These are phyloP conservation scores for Cardiocondyla obscurior DNA, from an alignment of 1,140 invertebrate species.

Conservation along the genomic window DNA sequence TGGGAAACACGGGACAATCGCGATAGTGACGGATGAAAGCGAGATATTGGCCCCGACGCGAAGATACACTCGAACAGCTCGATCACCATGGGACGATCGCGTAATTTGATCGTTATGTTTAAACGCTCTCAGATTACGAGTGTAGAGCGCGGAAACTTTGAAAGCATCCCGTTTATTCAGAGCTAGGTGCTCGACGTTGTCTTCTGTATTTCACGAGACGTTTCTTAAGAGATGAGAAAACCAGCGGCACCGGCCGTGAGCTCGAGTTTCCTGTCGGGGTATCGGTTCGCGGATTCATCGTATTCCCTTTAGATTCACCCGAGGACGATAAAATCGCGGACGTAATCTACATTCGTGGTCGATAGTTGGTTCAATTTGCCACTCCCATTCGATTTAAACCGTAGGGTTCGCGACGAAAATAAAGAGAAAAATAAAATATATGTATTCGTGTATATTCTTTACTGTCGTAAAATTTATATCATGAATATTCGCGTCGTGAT, in stretches of 20 bases:
- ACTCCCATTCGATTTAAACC: background rate
- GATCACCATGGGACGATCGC: background rate
- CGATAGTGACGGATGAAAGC: background rate
- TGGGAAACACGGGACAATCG: background rate
- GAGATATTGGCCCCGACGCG: background rate
- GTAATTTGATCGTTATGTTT: constrained; percentile 24
- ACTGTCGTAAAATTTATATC: background rate
- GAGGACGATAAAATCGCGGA: background rate
- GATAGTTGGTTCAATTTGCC: background rate
- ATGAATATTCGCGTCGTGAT: background rate
- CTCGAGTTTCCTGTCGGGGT: constrained; percentile 12
- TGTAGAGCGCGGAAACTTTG: background rate
- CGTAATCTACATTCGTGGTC: background rate
- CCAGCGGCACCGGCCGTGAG: background rate
- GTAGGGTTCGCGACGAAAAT: background rate
- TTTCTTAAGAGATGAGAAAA: constrained; percentile 25
- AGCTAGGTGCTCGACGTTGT: background rate
- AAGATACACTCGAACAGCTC: constrained; percentile 11
- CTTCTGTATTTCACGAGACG: background rate
- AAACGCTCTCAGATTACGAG: constrained; percentile 32
- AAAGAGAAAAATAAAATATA: background rate
- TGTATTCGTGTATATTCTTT: background rate
- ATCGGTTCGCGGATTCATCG: constrained; percentile 25
- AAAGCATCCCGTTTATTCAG: constrained; percentile 11
- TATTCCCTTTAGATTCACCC: background rate